phyloP scores from a whole-genome alignment of 2,797 vertebrate genomes.

The Danio aesculapii region DNA sequence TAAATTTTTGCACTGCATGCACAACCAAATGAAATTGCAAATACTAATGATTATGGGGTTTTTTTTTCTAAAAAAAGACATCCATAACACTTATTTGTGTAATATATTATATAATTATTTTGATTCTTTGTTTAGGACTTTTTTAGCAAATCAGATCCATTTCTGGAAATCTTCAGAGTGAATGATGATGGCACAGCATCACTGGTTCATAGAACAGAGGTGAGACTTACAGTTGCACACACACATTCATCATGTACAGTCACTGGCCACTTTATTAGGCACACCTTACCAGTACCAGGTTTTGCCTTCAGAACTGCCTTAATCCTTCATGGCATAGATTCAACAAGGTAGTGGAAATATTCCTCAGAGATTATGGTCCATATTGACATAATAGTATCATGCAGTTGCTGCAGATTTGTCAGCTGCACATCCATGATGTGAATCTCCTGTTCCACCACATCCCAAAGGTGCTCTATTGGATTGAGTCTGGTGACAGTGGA shows the following conservation, averaged over 20 bases:
- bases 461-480: no score
- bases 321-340: no score
- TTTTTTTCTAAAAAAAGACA: background rate
- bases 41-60: background rate
- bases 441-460: no score
- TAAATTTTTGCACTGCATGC: background rate
- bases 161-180: slow-evolving; percentile 97
- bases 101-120: background rate
- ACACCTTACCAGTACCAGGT: no score
- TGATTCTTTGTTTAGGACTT: slow-evolving; percentile 87
- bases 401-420: no score
- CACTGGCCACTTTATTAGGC: no score
- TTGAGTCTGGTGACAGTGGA: no score
- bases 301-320: no score
- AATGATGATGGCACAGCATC: slow-evolving; percentile 96
- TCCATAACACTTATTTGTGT: background rate
- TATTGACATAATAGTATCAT: no score
- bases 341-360: no score
- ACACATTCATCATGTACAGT: background rate
- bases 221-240: slow-evolving; percentile 64
- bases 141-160: slow-evolving; percentile 99
- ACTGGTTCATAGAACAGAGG: slow-evolving; percentile 97
- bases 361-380: no score
- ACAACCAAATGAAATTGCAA: background rate
- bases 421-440: no score